Evolutionary conservation across 2,888 invertebrate genomes (phyloP).

Genomic region (Dryomyza anilis): DNA sequence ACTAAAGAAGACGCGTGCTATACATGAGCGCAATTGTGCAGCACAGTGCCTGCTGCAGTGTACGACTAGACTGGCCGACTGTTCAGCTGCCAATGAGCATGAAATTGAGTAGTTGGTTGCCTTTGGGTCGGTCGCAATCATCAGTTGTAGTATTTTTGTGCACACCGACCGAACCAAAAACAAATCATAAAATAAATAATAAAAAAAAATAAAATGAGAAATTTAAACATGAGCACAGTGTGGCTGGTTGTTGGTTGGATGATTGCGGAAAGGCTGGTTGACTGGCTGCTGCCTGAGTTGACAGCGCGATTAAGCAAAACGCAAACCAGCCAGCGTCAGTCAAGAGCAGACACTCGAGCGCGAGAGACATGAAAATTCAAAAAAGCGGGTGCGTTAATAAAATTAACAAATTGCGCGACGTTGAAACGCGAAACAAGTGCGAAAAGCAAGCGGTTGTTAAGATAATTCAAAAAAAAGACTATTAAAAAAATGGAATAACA

Average conservation of each 20-base stretch:
- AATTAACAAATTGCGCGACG: background rate
- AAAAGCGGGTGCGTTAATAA: conserved; percentile 25
- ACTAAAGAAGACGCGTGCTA: too few species aligned
- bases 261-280: conserved; percentile 7
- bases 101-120: background rate
- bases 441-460: conserved; percentile 16
- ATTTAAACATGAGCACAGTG: too few species aligned
- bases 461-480: too few species aligned
- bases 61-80: background rate
- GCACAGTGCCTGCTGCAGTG: too few species aligned
- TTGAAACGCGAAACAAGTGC: background rate
- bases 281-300: conserved; percentile 9
- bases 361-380: conserved; percentile 37
- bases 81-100: conserved; percentile 5
- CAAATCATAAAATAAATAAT: conserved; percentile 27
- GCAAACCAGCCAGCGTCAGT: too few species aligned
- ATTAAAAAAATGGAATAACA: background rate
- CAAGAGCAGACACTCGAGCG: conserved; percentile 48
- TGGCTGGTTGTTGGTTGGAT: too few species aligned
- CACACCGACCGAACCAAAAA: conserved; percentile 18
- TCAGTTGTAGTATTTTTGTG: too few species aligned
- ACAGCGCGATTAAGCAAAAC: conserved; percentile 26
- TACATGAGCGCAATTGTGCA: too few species aligned
- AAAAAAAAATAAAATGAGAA: conserved; percentile 28
- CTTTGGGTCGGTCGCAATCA: too few species aligned